Base-by-base conservation (phyloP, 2,888 invertebrate species). In the Scaptomyza caliginosa region DNA sequence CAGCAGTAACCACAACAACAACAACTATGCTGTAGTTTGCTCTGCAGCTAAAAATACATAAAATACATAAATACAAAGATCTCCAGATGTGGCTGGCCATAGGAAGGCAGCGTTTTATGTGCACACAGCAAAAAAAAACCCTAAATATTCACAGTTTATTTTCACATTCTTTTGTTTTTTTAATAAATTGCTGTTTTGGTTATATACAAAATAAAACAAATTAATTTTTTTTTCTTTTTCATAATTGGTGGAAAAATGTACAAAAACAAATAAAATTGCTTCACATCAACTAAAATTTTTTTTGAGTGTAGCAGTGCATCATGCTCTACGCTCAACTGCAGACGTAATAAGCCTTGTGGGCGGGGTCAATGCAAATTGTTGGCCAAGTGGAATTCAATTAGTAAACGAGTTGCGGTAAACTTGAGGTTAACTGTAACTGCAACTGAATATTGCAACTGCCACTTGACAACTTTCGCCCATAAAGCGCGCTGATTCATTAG, bases 401-500 rank as follows among this genome's bases (percentile, higher is more conserved):
- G 74, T 42, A 45, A 17, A 21, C 13, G 52, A 65, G 40, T 42
- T 51, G 48, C 42, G 16, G 19, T 26, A 39, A 16, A 50, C n/a
- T 32, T 28, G 28, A 11, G 62, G 6, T 26, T 49, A 54, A 63
- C 46, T 30, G 46, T 63, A 62, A 54, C 23, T 40, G 28, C 38
- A 36, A 17, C 26, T 39, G 43, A 30, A 4, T 17, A 30, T 32
- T 32, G 43, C 36, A 5, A 21, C 34, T 36, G 51, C 34, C 45
- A 56, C 36, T 63, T 63, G 74, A 51, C 57, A 72, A 74, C 67
- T 85, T 79, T 79, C 85, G 60, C 77, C 64, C 72, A 74, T 74
- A 79, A 85, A 82, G 58, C 65, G 71, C 52, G 43, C 54, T 49
- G 59, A 65, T 79, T 54, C 43, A 68, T 78, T 67, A 66, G 57